A percentile compares a stretch with the other conserved stretches of the same genome.
Evolutionary conservation across 2,888 invertebrate species (phyloP).

Genomic region (Idaea biselata): DNA sequence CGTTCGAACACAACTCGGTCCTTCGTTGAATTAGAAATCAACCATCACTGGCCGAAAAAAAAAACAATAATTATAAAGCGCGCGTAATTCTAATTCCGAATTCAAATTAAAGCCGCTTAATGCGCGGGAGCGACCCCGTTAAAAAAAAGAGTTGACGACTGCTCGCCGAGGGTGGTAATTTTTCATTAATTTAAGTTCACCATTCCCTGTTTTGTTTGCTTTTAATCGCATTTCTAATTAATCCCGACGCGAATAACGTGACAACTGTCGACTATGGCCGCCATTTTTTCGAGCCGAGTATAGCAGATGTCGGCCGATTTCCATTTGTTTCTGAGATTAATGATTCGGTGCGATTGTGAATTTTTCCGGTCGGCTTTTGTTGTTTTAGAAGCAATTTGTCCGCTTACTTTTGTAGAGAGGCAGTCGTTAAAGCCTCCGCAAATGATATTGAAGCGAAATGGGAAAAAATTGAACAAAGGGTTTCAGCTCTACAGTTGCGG

Average conservation of each 20-base stretch:
- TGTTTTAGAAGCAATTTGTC: slow-evolving; percentile 81
- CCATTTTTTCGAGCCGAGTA: slow-evolving; percentile 75
- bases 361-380: slow-evolving; percentile 81
- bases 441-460: slow-evolving; percentile 70
- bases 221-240: slow-evolving; percentile 82
- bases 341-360: slow-evolving; percentile 80
- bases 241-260: slow-evolving; percentile 81
- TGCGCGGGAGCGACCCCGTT: slow-evolving; percentile 79
- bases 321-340: slow-evolving; percentile 82
- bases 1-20: slow-evolving; percentile 34
- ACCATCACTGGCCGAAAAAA: slow-evolving; percentile 65
- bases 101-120: slow-evolving; percentile 82
- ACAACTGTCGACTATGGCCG: slow-evolving; percentile 80
- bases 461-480: slow-evolving; percentile 54
- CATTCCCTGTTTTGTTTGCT: slow-evolving; percentile 81
- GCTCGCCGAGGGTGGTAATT: slow-evolving; percentile 80
- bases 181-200: slow-evolving; percentile 82
- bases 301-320: slow-evolving; percentile 80
- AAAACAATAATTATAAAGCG: slow-evolving; percentile 80
- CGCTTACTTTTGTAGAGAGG: slow-evolving; percentile 76
- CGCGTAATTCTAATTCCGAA: slow-evolving; percentile 81
- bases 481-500: slow-evolving; percentile 30
- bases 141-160: slow-evolving; percentile 80
- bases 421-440: slow-evolving; percentile 74
- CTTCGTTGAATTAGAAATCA: slow-evolving; percentile 74